Conservation (phyloP, 2,797 vertebrate genomes). For the Cygnus olor region DNA sequence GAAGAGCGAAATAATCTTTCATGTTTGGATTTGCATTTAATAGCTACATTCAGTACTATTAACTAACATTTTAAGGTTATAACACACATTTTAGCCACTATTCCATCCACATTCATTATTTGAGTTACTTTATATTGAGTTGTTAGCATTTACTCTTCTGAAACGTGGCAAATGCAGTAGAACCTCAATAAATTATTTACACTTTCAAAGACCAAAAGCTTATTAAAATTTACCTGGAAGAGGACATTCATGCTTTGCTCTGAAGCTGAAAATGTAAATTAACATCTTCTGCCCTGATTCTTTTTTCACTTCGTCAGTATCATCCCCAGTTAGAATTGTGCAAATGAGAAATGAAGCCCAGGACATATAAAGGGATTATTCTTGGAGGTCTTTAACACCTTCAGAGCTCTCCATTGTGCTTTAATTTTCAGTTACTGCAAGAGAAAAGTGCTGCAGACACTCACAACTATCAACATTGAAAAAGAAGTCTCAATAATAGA, state of each 20-base stretch:
- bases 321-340: background rate
- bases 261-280: constrained; percentile 11
- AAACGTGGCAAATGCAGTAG: background rate
- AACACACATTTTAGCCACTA: background rate
- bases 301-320: background rate
- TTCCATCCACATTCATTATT: background rate
- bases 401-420: background rate
- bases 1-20: background rate
- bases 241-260: background rate
- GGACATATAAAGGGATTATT: background rate
- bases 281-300: background rate
- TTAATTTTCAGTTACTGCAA: background rate
- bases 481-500: background rate
- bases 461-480: background rate
- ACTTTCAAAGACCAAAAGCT: constrained; percentile 40
- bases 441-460: background rate
- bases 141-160: background rate
- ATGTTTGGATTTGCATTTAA: background rate
- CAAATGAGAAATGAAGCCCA: background rate
- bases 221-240: constrained; percentile 46
- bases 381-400: background rate
- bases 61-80: background rate
- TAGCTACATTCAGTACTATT: background rate
- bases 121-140: background rate
- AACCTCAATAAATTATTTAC: constrained; percentile 40